Base-by-base conservation (phyloP, 2,113 vertebrate species). In the Sylvietta virens region DNA sequence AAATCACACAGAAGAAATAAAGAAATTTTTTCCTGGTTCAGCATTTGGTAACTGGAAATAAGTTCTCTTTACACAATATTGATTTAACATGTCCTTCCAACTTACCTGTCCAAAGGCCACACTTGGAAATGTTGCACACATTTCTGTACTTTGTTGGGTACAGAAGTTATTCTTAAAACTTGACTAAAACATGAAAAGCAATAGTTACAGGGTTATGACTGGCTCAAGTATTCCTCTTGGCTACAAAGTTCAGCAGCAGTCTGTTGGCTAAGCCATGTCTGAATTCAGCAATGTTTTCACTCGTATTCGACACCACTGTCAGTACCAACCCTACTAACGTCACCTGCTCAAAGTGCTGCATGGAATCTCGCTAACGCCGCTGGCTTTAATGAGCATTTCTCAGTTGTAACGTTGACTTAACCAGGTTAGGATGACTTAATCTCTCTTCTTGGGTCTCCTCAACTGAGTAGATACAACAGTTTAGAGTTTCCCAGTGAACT, bases 401-500 rank as follows among this genome's bases (percentile, higher is more conserved):
- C 92, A 92, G 42, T 19, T 88, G 86, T 92, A 88, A 5, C 88
- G 88, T 93, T 95, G 94, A 97, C 67, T 97, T 93, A 95, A 93
- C 74, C 94, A 90, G 90, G 90, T 94, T 93, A 95, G 95, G 33
- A 90, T 0, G 1, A 93, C 64, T 86, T 95, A 66, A 86, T 95
- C 51, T 72, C 62, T 65, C 85, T 76, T 80, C 70, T 72, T 86
- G 1, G 1, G 45, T 79, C 64, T 21, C 58, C 76, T 90, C 56
- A 80, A 28, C 71, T 35, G 62, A 80, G 37, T 6, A 37, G 58
- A 70, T 50, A 45, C 6, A 72, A 80, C 10, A 58, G 42, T 62
- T 90, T 33, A 80, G 26, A 80, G 56, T 35, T 48, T 82, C 58
- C 31, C 76, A 61, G 50, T 48, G 45, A 92, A 80, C 6, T 3